phyloP scores from a whole-genome alignment of 2,888 invertebrate species.

The Clanis bilineata region DNA sequence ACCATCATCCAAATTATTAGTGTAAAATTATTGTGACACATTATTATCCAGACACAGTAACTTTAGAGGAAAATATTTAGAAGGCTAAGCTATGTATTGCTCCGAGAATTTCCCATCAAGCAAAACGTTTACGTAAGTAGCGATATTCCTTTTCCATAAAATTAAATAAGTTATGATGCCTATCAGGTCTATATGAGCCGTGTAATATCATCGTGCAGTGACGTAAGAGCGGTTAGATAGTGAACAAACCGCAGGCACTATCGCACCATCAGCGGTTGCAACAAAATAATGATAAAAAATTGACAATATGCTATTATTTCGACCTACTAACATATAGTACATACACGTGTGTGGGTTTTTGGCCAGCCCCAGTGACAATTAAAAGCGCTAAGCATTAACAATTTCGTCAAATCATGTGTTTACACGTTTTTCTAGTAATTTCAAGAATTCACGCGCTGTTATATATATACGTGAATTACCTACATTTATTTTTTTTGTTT shows the following conservation, averaged over 20 bases:
- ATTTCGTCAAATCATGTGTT: too few relatives aligned
- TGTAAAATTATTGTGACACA: not conserved
- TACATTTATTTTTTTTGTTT: too few relatives aligned
- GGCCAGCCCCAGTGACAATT: too few relatives aligned
- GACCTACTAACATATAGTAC: too few relatives aligned
- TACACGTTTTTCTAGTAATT: too few relatives aligned
- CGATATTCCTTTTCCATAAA: not conserved
- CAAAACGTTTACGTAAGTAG: not conserved
- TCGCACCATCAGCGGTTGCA: not conserved
- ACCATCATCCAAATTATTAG: too few relatives aligned
- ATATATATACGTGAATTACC: too few relatives aligned
- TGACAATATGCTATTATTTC: not conserved
- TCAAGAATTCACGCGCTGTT: too few relatives aligned
- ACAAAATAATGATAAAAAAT: slow-evolving; percentile 1
- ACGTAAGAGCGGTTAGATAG: slow-evolving; percentile 17
- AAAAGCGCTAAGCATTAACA: too few relatives aligned
- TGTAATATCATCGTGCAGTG: slow-evolving; percentile 14
- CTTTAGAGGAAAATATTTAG: not conserved
- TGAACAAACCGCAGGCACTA: slow-evolving; percentile 11
- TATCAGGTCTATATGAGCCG: not conserved
- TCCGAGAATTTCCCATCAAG: not conserved
- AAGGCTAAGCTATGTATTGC: not conserved
- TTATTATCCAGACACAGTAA: not conserved
- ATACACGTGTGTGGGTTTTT: too few relatives aligned
- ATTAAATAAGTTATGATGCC: not conserved